Evolutionary conservation across 2,113 vertebrate species (phyloP), one percentile per base, ranked within the genome.

Genomic region (Jaculus jaculus): DNA sequence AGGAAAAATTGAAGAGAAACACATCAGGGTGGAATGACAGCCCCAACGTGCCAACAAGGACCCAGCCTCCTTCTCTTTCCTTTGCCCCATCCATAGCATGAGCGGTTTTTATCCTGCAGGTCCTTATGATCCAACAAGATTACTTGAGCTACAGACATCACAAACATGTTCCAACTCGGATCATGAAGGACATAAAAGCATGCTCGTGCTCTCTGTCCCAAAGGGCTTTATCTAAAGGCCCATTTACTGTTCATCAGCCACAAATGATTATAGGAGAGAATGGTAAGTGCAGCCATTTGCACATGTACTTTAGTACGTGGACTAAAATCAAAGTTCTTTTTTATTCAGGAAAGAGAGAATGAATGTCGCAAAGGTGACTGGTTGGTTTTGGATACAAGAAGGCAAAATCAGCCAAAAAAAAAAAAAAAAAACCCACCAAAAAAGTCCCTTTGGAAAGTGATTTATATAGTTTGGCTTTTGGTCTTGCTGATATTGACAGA

Each of bases 321-420:
- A 83, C 79, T 69, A 69, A 83, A 89, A 61, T 32, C 20, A 72
- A 90, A 94, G 24, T 84, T 91, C 30, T 63, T 24, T 63, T 24
- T 83, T 75, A 58, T 42, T 77, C 71, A 90, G 63, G 26, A 87
- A 66, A 71, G 39, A 21, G 6, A 7, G 37, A 71, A 71, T 34
- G 6, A 11, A 69, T 93, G n/a, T 47, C 60, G 5, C 23, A 28
- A 58, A 85, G 28, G 61, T 63, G 61, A 63, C 61, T 24, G 24
- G 16, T 89, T n/a, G 51, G 34, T 77, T 28, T 87, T 90, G 30
- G 16, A 21, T 79, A 32, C 32, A 82, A 86, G 84, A 85, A 95
- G 73, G 58, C 11, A 34, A 83, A 83, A 73, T 26, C 78, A 32
- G 51, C 81, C 90, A n/a, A n/a, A n/a, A n/a, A n/a, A n/a, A n/a